Percentiles rank a stretch among this genome's conserved stretches.
Conservation (phyloP, 2,797 vertebrate genomes). For the Gymnopithys bicolor region DNA sequence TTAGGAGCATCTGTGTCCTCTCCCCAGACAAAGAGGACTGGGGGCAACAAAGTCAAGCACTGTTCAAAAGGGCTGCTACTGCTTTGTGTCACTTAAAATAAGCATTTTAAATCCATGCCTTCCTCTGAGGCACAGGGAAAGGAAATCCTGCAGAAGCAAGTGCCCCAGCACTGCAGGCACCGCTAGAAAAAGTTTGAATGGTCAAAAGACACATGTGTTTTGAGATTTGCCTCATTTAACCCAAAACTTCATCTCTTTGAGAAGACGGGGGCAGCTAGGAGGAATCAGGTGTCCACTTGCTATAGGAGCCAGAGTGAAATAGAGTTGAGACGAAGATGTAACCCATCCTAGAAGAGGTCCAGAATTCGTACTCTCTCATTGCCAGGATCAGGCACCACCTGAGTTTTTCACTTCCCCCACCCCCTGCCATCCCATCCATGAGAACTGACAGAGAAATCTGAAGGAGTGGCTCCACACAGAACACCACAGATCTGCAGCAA, state of each 20-base stretch:
- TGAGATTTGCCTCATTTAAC: background rate
- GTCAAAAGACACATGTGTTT: background rate
- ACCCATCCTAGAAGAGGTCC: background rate
- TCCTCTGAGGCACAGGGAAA: background rate
- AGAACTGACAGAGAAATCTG: constrained; percentile 51
- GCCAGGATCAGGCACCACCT: background rate
- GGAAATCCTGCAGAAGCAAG: background rate
- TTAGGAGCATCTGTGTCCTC: accelerated
- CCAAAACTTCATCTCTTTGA: background rate
- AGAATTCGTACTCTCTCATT: background rate
- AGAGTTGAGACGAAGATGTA: background rate
- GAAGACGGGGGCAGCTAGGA: background rate
- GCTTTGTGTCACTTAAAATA: background rate
- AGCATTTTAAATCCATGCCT: background rate
- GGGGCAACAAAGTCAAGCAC: background rate
- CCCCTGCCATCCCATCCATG: accelerated
- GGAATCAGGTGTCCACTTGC: background rate
- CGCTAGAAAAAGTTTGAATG: background rate
- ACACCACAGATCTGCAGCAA: background rate
- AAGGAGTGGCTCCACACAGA: constrained; percentile 11
- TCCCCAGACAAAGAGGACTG: background rate
- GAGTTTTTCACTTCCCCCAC: background rate
- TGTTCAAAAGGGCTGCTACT: background rate
- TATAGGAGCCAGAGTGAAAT: background rate
- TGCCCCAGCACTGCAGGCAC: accelerated